phyloP scores from a whole-genome alignment of 2,113 vertebrate species.

The Caranx melampygus region DNA sequence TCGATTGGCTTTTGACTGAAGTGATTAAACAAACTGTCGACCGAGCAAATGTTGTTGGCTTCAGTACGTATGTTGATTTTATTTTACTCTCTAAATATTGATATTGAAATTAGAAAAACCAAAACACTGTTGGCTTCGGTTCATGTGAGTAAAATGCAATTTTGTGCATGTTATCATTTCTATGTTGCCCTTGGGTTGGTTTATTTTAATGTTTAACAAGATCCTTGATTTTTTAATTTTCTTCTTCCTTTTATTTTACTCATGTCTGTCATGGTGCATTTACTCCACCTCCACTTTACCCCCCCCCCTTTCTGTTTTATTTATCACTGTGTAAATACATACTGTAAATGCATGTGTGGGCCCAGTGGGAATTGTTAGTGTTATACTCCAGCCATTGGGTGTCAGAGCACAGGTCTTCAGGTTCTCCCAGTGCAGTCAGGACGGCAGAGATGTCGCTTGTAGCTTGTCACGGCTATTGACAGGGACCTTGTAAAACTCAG shows the following conservation, averaged over 20 bases:
- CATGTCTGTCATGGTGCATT: background rate
- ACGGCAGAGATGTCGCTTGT: constrained; percentile 54
- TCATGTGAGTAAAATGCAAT: background rate
- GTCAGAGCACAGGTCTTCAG: constrained; percentile 17
- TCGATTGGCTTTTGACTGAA: background rate
- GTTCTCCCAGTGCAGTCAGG: constrained; percentile 23
- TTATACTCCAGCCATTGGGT: constrained; percentile 12
- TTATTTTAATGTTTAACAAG: background rate
- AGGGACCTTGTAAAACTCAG: constrained; percentile 67
- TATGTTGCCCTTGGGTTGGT: background rate
- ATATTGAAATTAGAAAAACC: background rate
- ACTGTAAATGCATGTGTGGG: background rate
- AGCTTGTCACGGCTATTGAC: constrained; percentile 67
- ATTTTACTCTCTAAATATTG: background rate
- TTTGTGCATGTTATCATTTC: background rate
- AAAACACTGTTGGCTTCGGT: background rate
- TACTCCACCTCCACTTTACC: background rate
- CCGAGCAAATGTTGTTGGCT: background rate
- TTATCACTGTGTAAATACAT: constrained; percentile 10
- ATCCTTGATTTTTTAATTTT: background rate
- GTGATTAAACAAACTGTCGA: constrained; percentile 6
- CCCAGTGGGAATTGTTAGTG: constrained; percentile 33
- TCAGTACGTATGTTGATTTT: constrained; percentile 15
- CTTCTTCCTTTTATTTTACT: background rate
- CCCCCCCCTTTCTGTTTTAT: background rate